A percentile compares a stretch with the other conserved stretches of the same genome.
These are phyloP conservation scores for Euphydryas editha DNA, from an alignment of 2,888 invertebrate species.

Conservation along the genomic window DNA sequence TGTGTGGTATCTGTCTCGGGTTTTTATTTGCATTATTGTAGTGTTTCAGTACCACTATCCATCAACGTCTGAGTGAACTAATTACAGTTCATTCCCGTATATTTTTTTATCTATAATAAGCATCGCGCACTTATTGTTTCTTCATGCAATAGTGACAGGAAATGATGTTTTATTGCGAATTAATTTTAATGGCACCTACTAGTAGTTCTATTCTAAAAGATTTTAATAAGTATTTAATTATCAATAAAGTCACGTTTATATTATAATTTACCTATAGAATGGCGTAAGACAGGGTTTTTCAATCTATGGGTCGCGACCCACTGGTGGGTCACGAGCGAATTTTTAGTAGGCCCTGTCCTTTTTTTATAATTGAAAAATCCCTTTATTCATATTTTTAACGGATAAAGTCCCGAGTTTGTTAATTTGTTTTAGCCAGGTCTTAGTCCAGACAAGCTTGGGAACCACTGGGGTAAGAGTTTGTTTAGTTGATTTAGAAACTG, in stretches of 20 bases:
- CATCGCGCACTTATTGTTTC: slow-evolving; percentile 33
- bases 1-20: slow-evolving; percentile 33
- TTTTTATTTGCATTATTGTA: slow-evolving; percentile 47
- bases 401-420: too few species aligned
- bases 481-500: too few species aligned
- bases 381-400: too few species aligned
- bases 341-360: too few species aligned
- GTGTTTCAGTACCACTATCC: slow-evolving; percentile 55
- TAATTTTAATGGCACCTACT: slow-evolving; percentile 22
- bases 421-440: too few species aligned
- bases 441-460: too few species aligned
- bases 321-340: too few species aligned
- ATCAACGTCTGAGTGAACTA: slow-evolving; percentile 63
- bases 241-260: background rate
- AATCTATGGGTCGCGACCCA: too few species aligned
- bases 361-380: too few species aligned
- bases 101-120: slow-evolving; percentile 43
- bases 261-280: background rate
- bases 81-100: slow-evolving; percentile 55
- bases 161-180: slow-evolving; percentile 20
- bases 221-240: slow-evolving; percentile 2
- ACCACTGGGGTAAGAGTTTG: too few species aligned
- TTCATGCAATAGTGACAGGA: slow-evolving; percentile 21
- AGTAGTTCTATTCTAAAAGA: background rate
- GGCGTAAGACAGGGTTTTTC: too few species aligned